Conservation (phyloP, 2,888 invertebrate genomes). For the Ophion ventricosus region DNA sequence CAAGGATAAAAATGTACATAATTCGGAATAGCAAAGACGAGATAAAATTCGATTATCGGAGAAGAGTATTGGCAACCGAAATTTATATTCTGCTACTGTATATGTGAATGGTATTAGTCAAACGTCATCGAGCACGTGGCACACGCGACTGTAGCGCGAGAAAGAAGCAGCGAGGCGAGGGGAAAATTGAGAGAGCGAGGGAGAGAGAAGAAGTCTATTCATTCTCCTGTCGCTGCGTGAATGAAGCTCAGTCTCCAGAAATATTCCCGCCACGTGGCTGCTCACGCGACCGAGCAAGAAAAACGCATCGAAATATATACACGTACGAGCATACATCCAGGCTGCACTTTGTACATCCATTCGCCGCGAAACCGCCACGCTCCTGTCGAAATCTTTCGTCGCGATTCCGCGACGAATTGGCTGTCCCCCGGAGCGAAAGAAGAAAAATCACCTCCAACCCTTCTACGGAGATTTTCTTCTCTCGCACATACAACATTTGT, state of each 20-base stretch:
- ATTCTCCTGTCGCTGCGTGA: constrained; percentile 82
- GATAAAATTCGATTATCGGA: neutral
- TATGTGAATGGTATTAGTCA: constrained; percentile 76
- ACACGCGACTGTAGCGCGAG: constrained; percentile 32
- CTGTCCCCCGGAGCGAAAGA: constrained; percentile 22
- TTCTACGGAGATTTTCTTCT: constrained; percentile 1
- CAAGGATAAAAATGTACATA: neutral
- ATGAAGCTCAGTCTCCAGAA: constrained; percentile 80
- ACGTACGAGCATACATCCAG: neutral
- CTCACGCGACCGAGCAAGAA: constrained; percentile 62
- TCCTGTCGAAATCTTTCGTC: constrained; percentile 33
- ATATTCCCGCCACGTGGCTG: constrained; percentile 76
- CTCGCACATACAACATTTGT: neutral
- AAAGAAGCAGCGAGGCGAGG: constrained; percentile 2
- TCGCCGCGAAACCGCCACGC: constrained; percentile 43
- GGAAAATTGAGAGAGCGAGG: neutral
- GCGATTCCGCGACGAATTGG: constrained; percentile 55
- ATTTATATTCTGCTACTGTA: constrained; percentile 71
- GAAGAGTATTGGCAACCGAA: constrained; percentile 68
- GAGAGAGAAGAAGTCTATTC: constrained; percentile 72
- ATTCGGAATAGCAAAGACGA: no score
- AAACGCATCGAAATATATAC: constrained; percentile 34
- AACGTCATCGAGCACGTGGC: constrained; percentile 78
- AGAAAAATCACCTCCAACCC: constrained; percentile 33
- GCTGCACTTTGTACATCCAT: constrained; percentile 11